Base-by-base conservation (phyloP, 2,797 vertebrate species). In the Clarias platycephalus region DNA sequence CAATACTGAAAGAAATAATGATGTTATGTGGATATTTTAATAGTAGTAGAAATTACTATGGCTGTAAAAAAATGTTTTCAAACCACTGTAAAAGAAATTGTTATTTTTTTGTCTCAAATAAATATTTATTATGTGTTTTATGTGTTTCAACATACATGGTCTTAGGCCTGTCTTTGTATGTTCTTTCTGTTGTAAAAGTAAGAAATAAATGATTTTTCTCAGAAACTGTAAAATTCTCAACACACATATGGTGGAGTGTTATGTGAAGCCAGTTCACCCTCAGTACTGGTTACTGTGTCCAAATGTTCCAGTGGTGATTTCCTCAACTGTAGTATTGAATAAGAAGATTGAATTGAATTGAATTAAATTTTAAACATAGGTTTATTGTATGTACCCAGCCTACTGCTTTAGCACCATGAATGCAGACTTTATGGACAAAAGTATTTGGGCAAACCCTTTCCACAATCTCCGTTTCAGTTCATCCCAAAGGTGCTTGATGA, bases 101-200 rank as follows among this genome's bases (percentile, higher is more conserved):
- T 91, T 89, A 91, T 91, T 92, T 92, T 93, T 92, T 91, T 92
- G 91, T 93, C 91, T 92, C 87, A 90, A 85, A 93, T 94, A 95
- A 94, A 94, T 91, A 93, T 94, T 92, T 92, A 78, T 34, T 31
- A 91, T 92, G 92, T 93, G 93, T 93, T 93, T 34, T 31, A 91
- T 92, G 92, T 93, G 93, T 93, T 93, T 93, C 87, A 94, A 92
- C 89, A 60, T n/a, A 15, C 28, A 76, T 74, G 57, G 82, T 58
- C 37, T 5, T n/a, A 71, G n/a, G 63, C 28, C 18, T 80, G 5
- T 20, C 40, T 80, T 80, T 80, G 62, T 66, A 62, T n/a, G 0
- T 4, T 58, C 15, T 20, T 60, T 34, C n/a, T 9, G 9, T 9
- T 28, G 15, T 24, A 60, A 10, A 20, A 74, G 2, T 28, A 18